Base-by-base conservation (phyloP, 2,888 invertebrate species). In the Matsumyia berberina region DNA sequence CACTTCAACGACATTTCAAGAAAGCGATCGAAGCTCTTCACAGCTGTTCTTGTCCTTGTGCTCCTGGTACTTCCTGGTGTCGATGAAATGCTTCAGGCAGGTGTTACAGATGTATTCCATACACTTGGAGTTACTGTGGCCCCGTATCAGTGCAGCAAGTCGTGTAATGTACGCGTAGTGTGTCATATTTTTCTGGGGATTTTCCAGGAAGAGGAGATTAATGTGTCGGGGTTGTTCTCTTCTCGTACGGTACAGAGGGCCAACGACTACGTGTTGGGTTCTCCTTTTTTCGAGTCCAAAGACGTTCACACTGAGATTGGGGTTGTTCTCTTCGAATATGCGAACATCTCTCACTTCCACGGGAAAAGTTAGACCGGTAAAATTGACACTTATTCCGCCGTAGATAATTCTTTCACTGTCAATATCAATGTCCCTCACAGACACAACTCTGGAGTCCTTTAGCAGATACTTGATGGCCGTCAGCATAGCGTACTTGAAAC, bases 251-350 rank as follows among this genome's bases (percentile, higher is more conserved):
- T 60, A 60, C 6, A 42, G 24, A 0, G 60, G 60, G 1, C 42
- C 42, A 11, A 60, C 31, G 12, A 31, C 5, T 12, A 7, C 5
- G 15, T 53, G 5, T 11, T 60, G 24, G 2, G 11, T 42, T 24
- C 7, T 42, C 12, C 29, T 42, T 29, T 60, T 42, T 5, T 60
- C 12, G n/a, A 42, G 9, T 15, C 39, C 60, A 12, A 42, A 60
- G 0, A 60, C 60, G 5, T 39, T 42, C 5, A 60, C 60, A 5
- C 60, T 60, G 3, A 60, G 5, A 0, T 7, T 42, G 0, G 60
- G 60, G 11, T 60, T 60, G 60, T 60, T 24, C 15, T 60, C 29
- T 12, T 60, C 60, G 6, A 60, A 60, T n/a, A 60, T 42, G 15
- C 42, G 42, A 24, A 31, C 60, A 15, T 60, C 42, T 8, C 12